These are phyloP conservation scores for Clavelina lepadiformis DNA, from an alignment of 23 tunicate genomes.

Conservation along the genomic window DNA sequence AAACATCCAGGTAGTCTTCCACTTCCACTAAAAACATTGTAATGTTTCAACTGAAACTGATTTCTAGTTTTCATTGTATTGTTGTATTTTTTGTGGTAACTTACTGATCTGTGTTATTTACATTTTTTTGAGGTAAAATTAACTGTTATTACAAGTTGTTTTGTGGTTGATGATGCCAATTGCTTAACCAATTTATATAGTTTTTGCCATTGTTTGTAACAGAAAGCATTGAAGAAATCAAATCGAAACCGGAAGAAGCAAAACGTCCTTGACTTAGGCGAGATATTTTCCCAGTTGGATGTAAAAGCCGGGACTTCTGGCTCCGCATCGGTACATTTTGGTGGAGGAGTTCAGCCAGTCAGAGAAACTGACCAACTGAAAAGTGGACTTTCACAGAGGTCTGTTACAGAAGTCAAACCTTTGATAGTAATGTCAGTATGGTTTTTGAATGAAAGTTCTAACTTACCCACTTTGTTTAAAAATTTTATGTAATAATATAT, in stretches of 20 bases:
- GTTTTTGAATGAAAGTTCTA: too few relatives aligned
- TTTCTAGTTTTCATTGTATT: background rate
- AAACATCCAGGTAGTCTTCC: slow-evolving; percentile 48
- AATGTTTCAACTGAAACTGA: background rate
- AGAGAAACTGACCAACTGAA: too few relatives aligned
- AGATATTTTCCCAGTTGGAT: slow-evolving; percentile 37
- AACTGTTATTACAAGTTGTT: too few relatives aligned
- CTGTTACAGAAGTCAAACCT: too few relatives aligned
- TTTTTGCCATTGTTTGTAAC: background rate
- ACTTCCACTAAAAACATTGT: background rate
- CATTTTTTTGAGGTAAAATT: too few relatives aligned
- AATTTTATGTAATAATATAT: too few relatives aligned
- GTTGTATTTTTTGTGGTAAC: background rate
- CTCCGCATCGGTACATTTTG: slow-evolving; percentile 1
- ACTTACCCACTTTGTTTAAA: too few relatives aligned
- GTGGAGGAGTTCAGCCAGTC: slow-evolving; percentile 20
- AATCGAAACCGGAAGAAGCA: slow-evolving; percentile 32
- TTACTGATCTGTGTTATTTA: too few relatives aligned
- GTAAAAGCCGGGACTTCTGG: background rate
- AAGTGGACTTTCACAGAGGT: too few relatives aligned
- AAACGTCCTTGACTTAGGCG: slow-evolving; percentile 31
- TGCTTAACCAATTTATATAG: too few relatives aligned
- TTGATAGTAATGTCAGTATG: too few relatives aligned
- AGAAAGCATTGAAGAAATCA: slow-evolving; percentile 60
- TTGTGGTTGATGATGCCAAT: too few relatives aligned